A percentile compares a stretch with the other conserved stretches of the same genome.
Evolutionary conservation across 2,888 invertebrate species (phyloP).

Genomic region (Lycaena phlaeas): DNA sequence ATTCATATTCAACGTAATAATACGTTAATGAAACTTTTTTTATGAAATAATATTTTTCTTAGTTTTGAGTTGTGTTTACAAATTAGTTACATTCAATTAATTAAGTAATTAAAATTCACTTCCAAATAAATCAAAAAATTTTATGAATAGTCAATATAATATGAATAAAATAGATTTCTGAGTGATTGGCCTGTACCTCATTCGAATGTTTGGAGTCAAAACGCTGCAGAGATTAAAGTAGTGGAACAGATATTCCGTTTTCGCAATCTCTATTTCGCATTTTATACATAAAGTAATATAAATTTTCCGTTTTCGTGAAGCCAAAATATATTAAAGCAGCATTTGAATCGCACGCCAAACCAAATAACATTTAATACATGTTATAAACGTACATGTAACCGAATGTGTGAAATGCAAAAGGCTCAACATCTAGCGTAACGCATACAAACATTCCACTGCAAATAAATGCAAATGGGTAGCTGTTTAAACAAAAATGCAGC

Average conservation of each 20-base stretch:
- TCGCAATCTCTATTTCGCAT: background rate
- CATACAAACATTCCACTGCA: conserved; percentile 24
- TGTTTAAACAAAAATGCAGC: conserved; percentile 42
- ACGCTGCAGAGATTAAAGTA: no score
- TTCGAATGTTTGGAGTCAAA: no score
- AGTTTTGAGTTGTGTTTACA: no score
- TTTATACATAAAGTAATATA: background rate
- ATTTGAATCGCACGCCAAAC: conserved; percentile 17
- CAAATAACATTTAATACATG: conserved; percentile 22
- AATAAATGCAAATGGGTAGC: conserved; percentile 39
- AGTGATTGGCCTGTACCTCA: no score
- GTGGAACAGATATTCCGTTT: no score
- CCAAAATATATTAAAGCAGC: conserved; percentile 6
- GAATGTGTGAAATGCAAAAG: conserved; percentile 34
- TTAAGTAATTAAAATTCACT: no score
- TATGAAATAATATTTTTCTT: no score
- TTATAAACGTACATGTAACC: conserved; percentile 23
- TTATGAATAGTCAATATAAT: no score
- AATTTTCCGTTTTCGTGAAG: background rate
- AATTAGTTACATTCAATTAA: no score
- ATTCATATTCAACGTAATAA: background rate
- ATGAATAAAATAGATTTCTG: no score
- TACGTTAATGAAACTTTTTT: no score
- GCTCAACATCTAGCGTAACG: conserved; percentile 30
- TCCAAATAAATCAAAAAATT: no score